phyloP scores from a whole-genome alignment of 2,113 vertebrate species.

The Leucosticte australis region DNA sequence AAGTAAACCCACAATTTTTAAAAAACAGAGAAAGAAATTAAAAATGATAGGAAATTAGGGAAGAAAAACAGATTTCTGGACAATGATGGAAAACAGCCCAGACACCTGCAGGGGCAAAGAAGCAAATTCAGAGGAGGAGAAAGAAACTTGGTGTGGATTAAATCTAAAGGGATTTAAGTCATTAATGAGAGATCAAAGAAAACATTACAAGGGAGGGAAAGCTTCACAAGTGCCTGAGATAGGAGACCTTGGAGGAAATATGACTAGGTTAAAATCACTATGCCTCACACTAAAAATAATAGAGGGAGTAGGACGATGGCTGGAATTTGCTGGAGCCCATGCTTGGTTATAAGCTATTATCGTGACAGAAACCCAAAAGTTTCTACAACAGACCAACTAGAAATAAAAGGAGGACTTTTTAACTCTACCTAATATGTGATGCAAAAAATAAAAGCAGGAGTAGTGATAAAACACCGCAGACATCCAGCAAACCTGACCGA shows the following conservation, averaged over 20 bases:
- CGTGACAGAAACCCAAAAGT: conserved; percentile 45
- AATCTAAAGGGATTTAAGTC: conserved; percentile 61
- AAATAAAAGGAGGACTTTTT: background rate
- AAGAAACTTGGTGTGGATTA: conserved; percentile 59
- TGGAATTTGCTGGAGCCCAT: conserved; percentile 45
- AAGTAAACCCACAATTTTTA: background rate
- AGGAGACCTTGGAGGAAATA: conserved; percentile 78
- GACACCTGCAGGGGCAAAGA: conserved; percentile 6
- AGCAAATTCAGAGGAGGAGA: conserved; percentile 50
- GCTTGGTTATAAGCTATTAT: background rate
- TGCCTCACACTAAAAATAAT: conserved; percentile 69
- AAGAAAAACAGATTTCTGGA: background rate
- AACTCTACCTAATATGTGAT: background rate
- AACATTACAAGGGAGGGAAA: conserved; percentile 70
- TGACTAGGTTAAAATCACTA: conserved; percentile 65
- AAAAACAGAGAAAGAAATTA: background rate
- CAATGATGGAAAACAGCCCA: background rate
- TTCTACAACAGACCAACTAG: background rate
- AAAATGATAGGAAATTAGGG: background rate
- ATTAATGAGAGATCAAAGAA: conserved; percentile 79
- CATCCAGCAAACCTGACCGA: background rate
- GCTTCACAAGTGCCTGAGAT: conserved; percentile 68
- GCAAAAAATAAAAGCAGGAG: background rate
- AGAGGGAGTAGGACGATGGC: conserved; percentile 44
- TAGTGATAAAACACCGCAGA: background rate